phyloP scores from a whole-genome alignment of 2,888 invertebrate genomes.

The Atethmia centrago region DNA sequence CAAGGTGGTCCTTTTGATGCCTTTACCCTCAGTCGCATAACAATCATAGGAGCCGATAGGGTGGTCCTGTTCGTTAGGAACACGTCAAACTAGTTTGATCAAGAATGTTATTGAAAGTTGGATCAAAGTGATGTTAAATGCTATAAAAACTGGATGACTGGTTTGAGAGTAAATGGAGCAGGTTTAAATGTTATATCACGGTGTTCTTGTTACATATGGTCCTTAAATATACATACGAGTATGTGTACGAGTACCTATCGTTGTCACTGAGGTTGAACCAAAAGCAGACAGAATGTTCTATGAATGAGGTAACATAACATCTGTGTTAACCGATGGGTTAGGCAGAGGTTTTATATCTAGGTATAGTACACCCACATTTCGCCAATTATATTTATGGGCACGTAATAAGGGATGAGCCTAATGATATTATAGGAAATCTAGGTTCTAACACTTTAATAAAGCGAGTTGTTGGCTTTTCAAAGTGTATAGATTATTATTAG shows the following conservation, averaged over 20 bases:
- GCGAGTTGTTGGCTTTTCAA: too few relatives aligned
- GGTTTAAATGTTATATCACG: conserved; percentile 6
- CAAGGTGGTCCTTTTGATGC: conserved; percentile 39
- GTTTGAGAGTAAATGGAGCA: neutral
- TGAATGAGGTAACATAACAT: too few relatives aligned
- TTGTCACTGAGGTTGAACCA: too few relatives aligned
- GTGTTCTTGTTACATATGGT: neutral
- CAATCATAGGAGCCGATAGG: conserved; percentile 16
- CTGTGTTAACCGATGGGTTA: too few relatives aligned
- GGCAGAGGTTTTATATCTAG: too few relatives aligned
- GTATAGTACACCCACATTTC: too few relatives aligned
- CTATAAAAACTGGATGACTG: conserved; percentile 31
- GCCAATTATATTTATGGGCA: too few relatives aligned
- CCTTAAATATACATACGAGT: neutral
- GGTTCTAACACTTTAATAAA: too few relatives aligned
- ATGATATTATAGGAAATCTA: too few relatives aligned
- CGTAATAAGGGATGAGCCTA: too few relatives aligned
- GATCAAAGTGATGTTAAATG: conserved; percentile 39
- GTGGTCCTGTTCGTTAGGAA: conserved; percentile 38
- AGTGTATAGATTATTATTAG: too few relatives aligned
- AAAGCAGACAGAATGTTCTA: neutral
- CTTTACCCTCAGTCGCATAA: conserved; percentile 1
- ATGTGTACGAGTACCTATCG: too few relatives aligned
- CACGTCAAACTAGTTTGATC: conserved; percentile 46
- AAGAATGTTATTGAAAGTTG: conserved; percentile 15